Base-by-base conservation (phyloP, 2,888 invertebrate genomes). In the Pachymerium ferrugineum region DNA sequence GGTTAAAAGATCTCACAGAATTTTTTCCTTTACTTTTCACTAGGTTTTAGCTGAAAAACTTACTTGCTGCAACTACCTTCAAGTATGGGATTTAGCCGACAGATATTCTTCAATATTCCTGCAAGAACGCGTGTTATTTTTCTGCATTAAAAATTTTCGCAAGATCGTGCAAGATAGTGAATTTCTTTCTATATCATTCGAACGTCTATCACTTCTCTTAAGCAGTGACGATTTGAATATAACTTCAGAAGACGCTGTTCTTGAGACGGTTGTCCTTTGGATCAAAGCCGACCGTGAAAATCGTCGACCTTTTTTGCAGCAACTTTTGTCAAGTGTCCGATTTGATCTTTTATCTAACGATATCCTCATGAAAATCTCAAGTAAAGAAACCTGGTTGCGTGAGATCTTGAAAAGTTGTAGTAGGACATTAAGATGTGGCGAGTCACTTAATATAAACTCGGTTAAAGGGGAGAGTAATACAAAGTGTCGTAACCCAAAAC, bases 31-130 rank as follows among this genome's bases (percentile, higher is more conserved):
- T 2, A 19, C n/a, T 38, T 71, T 38, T 22, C 10, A 19, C 8
- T 29, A 72, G 72, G 28, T 72, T n/a, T 54, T 72, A 28, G 72
- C 72, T 30, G 72, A 72, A 6, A 47, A 72, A 54, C 19, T 72
- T 6, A 72, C 54, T 19, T 29, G 30, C 16, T 28, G 47, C 30
- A 72, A 72, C 47, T 72, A 54, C 28, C 54, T 47, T 19, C 72
- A 72, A 42, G 72, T 72, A 1, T 72, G 72, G 72, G 72, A 72
- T 54, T 29, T 72, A 29, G 72, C 72, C 16, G 72, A 72, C 10
- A 72, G 22, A 72, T 72, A 72, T 54, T 72, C 72, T 1, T 72
- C 72, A 30, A n/a, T 19, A 28, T 72, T 72, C 22, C 54, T 72
- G 8, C 72, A 72, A 54, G 72, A 72, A 8, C 28, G 33, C 3